Percentiles rank a stretch among this genome's conserved stretches.
phyloP scores from a whole-genome alignment of 2,888 invertebrate species.

The Drosophila borealis region DNA sequence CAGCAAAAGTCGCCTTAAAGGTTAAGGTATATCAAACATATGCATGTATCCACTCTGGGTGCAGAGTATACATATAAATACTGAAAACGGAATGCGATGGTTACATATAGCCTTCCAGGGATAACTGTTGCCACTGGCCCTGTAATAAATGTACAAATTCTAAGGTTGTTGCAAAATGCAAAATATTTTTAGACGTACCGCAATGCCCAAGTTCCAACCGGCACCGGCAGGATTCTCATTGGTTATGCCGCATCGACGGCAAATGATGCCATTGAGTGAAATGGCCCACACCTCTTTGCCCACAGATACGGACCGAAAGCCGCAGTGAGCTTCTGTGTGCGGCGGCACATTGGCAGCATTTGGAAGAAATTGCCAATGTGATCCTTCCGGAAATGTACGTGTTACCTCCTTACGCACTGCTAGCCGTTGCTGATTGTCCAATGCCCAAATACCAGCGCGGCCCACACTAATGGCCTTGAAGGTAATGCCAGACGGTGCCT shows the following conservation, averaged over 20 bases:
- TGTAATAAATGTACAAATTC: slow-evolving; percentile 75
- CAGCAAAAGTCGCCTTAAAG: background rate
- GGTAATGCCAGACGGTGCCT: slow-evolving; percentile 88
- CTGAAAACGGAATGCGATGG: slow-evolving; percentile 47
- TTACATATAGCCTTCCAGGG: slow-evolving; percentile 80
- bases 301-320: slow-evolving; percentile 90
- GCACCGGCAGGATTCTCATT: slow-evolving; percentile 90
- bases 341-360: slow-evolving; percentile 87
- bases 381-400: slow-evolving; percentile 91
- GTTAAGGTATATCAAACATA: background rate
- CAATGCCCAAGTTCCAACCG: slow-evolving; percentile 91
- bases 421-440: slow-evolving; percentile 90
- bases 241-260: slow-evolving; percentile 91
- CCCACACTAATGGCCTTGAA: slow-evolving; percentile 92
- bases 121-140: slow-evolving; percentile 86
- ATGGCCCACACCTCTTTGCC: slow-evolving; percentile 92
- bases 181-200: slow-evolving; percentile 58
- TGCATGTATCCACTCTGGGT: slow-evolving; percentile 5
- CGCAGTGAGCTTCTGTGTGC: slow-evolving; percentile 85
- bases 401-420: slow-evolving; percentile 92
- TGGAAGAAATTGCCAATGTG: slow-evolving; percentile 91
- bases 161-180: background rate
- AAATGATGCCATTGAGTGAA: slow-evolving; percentile 89
- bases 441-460: slow-evolving; percentile 91
- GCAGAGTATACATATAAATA: slow-evolving; percentile 41